Conservation (phyloP, 2,888 invertebrate genomes). For the Eilema sororculum region DNA sequence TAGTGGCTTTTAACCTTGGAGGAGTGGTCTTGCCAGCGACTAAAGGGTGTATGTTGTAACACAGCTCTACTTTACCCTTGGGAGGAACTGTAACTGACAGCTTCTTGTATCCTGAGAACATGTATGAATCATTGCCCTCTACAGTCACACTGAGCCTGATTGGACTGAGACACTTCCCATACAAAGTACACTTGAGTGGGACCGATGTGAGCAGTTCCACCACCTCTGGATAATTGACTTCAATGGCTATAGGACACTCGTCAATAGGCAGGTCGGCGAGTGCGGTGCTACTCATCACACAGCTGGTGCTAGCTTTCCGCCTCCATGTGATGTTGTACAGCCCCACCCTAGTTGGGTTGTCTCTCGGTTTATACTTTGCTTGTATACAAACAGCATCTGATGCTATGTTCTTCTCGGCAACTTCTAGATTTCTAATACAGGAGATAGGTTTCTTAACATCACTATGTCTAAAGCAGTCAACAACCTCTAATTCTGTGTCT, state of each 20-base stretch:
- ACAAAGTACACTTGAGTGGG: constrained; percentile 90
- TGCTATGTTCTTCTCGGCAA: constrained; percentile 76
- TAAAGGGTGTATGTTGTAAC: constrained; percentile 93
- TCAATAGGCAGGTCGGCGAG: constrained; percentile 87
- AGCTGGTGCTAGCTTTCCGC: constrained; percentile 67
- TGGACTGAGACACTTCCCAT: constrained; percentile 90
- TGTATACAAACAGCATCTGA: constrained; percentile 80
- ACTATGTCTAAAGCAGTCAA: constrained; percentile 76
- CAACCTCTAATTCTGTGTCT: constrained; percentile 89
- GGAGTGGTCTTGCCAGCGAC: constrained; percentile 91
- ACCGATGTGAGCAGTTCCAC: constrained; percentile 91
- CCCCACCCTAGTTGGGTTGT: constrained; percentile 76
- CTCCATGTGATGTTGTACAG: constrained; percentile 82
- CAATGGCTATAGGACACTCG: constrained; percentile 88
- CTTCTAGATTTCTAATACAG: constrained; percentile 74
- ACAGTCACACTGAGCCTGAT: constrained; percentile 91
- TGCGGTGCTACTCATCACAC: constrained; percentile 86
- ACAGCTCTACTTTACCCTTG: constrained; percentile 86
- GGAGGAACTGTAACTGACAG: constrained; percentile 88
- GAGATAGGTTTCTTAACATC: constrained; percentile 70
- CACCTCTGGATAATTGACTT: constrained; percentile 90
- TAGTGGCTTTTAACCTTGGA: constrained; percentile 87
- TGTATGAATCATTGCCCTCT: constrained; percentile 96
- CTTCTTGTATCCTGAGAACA: constrained; percentile 98
- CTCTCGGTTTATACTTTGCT: constrained; percentile 78